Base-by-base conservation (phyloP, 2,113 vertebrate species). In the Amia ocellicauda region DNA sequence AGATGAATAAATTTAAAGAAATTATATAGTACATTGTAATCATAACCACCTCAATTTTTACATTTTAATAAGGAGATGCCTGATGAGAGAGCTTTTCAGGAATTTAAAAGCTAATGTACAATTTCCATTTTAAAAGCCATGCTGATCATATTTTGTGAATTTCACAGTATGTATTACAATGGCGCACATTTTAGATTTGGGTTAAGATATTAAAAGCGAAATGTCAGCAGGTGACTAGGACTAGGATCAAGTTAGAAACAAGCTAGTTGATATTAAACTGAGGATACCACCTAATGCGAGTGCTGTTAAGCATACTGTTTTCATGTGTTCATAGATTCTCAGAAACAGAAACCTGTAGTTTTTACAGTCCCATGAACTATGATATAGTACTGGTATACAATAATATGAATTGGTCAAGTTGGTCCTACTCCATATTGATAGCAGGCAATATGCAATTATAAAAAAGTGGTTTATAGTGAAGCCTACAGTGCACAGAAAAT, bases 381-480 rank as follows among this genome's bases (percentile, higher is more conserved):
- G n/a, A n/a, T n/a, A n/a, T n/a, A n/a, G n/a, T n/a, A n/a, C n/a
- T n/a, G n/a, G n/a, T n/a, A n/a, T n/a, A n/a, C n/a, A n/a, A n/a
- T n/a, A n/a, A n/a, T n/a, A n/a, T n/a, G n/a, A n/a, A n/a, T n/a
- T n/a, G n/a, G n/a, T n/a, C n/a, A n/a, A n/a, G n/a, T n/a, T n/a
- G n/a, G n/a, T n/a, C n/a, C n/a, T n/a, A n/a, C n/a, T n/a, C n/a
- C n/a, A 13, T 24, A 20, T 65, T 65, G 17, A n/a, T 65, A 19
- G n/a, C n/a, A n/a, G n/a, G 29, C 54, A 58, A 40, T 60, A 23
- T 51, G 40, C 43, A 66, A 64, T 2, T 23, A 29, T 42, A 41
- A 63, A 57, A 64, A 41, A 49, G 29, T 57, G 28, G 31, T 57
- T n/a, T 58, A n/a, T 28, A 53, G 17, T 43, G 24, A 58, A 41